Percentiles rank a stretch among this genome's conserved stretches.
Conservation (phyloP, 2,888 invertebrate genomes). For the Nudaria mundana region DNA sequence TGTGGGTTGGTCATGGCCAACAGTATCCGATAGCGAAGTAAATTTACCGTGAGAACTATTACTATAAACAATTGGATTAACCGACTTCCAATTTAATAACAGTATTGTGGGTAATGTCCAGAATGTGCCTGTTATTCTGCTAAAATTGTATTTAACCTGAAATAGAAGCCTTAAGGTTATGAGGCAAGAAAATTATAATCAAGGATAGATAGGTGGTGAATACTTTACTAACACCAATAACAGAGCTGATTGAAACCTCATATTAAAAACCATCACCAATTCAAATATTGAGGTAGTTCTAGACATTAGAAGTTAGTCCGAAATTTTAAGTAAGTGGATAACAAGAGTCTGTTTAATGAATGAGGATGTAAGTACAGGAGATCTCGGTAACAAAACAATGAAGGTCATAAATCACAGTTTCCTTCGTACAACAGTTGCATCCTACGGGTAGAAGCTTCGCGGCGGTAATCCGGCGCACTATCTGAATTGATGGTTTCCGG, state of each 20-base stretch:
- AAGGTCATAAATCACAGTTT: constrained; percentile 76
- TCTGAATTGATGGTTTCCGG: constrained; percentile 80
- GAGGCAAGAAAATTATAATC: background rate
- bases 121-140: background rate
- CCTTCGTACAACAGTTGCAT: constrained; percentile 73
- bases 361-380: constrained; percentile 6
- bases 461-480: constrained; percentile 74
- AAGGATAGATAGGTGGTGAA: background rate
- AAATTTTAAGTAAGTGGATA: constrained; percentile 31
- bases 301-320: too few relatives aligned
- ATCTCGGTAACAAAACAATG: constrained; percentile 68
- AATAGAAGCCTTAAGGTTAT: too few relatives aligned
- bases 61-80: constrained; percentile 27
- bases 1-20: constrained; percentile 42
- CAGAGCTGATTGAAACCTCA: too few relatives aligned
- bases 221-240: background rate
- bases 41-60: constrained; percentile 45
- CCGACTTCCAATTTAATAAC: constrained; percentile 29
- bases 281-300: too few relatives aligned
- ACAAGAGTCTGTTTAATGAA: constrained; percentile 43
- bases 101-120: constrained; percentile 5
- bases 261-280: too few relatives aligned
- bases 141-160: background rate
- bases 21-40: constrained; percentile 38
- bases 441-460: constrained; percentile 70